Evolutionary conservation across 1,140 invertebrate genomes (phyloP), one percentile per base, ranked within the genome.

Genomic region (Rhysida immarginata): DNA sequence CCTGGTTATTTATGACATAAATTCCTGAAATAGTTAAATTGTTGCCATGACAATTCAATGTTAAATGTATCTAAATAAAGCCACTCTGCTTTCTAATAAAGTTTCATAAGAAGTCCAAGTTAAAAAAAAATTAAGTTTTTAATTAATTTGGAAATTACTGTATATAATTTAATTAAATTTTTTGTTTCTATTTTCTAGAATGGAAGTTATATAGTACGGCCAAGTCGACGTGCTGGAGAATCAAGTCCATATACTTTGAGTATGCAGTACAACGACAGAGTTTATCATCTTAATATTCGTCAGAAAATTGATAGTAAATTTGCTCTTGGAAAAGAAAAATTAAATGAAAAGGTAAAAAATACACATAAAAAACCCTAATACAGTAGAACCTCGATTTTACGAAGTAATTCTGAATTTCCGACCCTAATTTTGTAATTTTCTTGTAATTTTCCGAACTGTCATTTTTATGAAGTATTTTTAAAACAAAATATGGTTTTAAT

Each of bases 241-340:
- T 48, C 41, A 1, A 67, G 60, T 44, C 66, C 66, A 14, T 67
- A 61, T 20, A 64, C 66, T 21, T 54, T 67, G 11, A 63, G 60
- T 21, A 45, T 67, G 2, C 58, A 59, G 23, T 57, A 63, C 53
- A 54, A 59, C 24, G 54, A 53, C 2, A 57, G 53, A 43, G 50
- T 66, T 26, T 67, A 62, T 54, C 62, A 67, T 58, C 29, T 67
- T 2, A 66, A 66, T 49, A 61, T 67, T 24, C 55, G 66, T 2
- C 44, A 56, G 45, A 51, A 60, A 55, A 13, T 49, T 3, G 63
- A 67, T 55, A 53, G 53, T 14, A 59, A 43, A 20, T 66, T 58
- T 56, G 64, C 66, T 24, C 57, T 67, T n/a, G 66, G 66, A 18
- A 62, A 53, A 49, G 64, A 64, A 53, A 67, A 67, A 49, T 26